Base-by-base conservation (phyloP, 2,113 vertebrate genomes). In the Ctenodactylus gundi region DNA sequence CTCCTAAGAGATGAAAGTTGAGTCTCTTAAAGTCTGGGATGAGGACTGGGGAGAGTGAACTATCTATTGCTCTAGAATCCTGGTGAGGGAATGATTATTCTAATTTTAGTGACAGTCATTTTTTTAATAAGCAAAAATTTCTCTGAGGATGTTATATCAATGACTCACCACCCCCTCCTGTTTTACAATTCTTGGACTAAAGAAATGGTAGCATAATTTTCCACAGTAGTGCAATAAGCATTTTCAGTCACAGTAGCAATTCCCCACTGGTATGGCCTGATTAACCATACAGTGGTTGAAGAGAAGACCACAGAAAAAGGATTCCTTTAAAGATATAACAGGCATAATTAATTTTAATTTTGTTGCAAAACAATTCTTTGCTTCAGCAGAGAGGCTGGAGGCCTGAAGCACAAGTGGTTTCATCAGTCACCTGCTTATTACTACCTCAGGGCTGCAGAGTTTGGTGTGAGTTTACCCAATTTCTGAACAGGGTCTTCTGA, bases 401-500 rank as follows among this genome's bases (percentile, higher is more conserved):
- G 29, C 73, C 60, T 88, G 68, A 90, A 78, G 23, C 55, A 94
- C 15, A 93, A 36, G n/a, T 11, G 62, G 55, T 29, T 85, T 90
- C 75, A 90, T 85, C 44, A 81, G 34, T 82, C 76, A 77, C 3
- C 44, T 73, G 14, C 44, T 64, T 23, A 68, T 1, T 62, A 29
- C 80, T 46, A 53, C 87, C 80, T 90, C 76, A 94, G 29, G 55
- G 85, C 44, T 60, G 15, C 6, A 92, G 62, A 55, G 90, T 95
- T 53, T 53, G 62, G 68, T 46, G n/a, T 58, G 85, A 77, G 67
- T 91, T 82, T 80, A 62, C 83, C 25, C 75, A 91, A 58, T 57
- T 95, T 94, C 46, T 82, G 89, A 92, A 95, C 73, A 88, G 6
- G 78, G 15, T 92, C 29, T 89, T 27, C 17, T 84, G 64, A 76